Evolutionary conservation across 2,888 invertebrate species (phyloP).

Genomic region (Ormyrus thymus): DNA sequence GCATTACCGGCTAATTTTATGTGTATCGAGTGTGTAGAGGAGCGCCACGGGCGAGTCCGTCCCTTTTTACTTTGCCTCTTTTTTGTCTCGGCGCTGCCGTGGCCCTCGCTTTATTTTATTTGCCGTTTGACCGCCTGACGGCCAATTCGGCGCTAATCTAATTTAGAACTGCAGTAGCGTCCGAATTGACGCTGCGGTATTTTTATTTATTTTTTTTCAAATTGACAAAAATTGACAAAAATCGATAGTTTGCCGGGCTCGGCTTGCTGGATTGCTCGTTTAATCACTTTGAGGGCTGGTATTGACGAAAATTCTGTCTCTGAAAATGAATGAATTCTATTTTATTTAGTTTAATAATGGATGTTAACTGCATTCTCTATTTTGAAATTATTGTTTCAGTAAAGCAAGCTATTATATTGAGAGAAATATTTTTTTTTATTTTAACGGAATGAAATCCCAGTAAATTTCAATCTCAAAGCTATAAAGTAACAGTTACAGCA

Average conservation of each 20-base stretch:
- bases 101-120: constrained; percentile 32
- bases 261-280: constrained; percentile 28
- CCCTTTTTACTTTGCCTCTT: not conserved
- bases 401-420: too few relatives aligned
- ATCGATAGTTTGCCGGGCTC: constrained; percentile 23
- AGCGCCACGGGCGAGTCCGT: not conserved
- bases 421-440: too few relatives aligned
- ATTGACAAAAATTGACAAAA: constrained; percentile 42
- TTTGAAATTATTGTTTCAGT: too few relatives aligned
- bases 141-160: constrained; percentile 16
- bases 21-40: not conserved
- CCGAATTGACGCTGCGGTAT: not conserved
- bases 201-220: constrained; percentile 18
- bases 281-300: constrained; percentile 42
- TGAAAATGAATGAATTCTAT: too few relatives aligned
- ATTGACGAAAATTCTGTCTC: not conserved
- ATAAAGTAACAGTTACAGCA: too few relatives aligned
- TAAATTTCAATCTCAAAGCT: too few relatives aligned
- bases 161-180: constrained; percentile 32
- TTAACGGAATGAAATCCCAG: too few relatives aligned
- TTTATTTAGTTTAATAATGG: too few relatives aligned
- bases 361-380: too few relatives aligned
- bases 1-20: constrained; percentile 42
- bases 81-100: constrained; percentile 1
- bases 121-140: not conserved